Conservation (phyloP, 92 coral and sea anemone genomes). For the Muricea muricata region DNA sequence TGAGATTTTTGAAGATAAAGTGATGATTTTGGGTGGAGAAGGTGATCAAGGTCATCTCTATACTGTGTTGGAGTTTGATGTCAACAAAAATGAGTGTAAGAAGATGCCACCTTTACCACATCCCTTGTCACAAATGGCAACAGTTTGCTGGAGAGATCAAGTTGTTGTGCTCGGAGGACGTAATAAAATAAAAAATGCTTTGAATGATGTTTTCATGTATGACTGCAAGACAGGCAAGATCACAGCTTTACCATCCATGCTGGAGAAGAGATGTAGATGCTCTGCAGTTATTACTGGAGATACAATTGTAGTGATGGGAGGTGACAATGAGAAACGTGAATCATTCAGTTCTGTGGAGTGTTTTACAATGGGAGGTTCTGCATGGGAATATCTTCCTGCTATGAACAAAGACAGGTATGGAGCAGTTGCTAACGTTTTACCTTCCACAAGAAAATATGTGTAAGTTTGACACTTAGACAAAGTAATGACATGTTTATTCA, state of each 20-base stretch:
- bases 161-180: conserved; percentile 1
- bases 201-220: conserved; percentile 8
- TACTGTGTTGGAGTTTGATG: conserved; percentile 17
- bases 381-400: not conserved
- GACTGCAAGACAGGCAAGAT: not conserved
- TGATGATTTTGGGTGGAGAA: conserved; percentile 10
- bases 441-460: conserved; percentile 14
- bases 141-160: conserved; percentile 16
- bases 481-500: not conserved
- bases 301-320: not conserved
- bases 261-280: not conserved
- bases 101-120: conserved; percentile 4
- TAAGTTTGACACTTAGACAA: not conserved
- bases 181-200: not conserved
- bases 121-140: not conserved
- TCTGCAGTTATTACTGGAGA: not conserved
- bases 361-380: not conserved
- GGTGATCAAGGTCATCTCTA: not conserved
- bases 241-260: conserved; percentile 1
- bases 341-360: not conserved
- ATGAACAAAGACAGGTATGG: not conserved
- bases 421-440: not conserved
- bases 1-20: conserved; percentile 10
- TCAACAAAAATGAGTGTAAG: not conserved
- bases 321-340: not conserved